A percentile compares a stretch with the other conserved stretches of the same genome.
Conservation (phyloP, 2,113 vertebrate genomes). For the Myxocyprinus asiaticus region DNA sequence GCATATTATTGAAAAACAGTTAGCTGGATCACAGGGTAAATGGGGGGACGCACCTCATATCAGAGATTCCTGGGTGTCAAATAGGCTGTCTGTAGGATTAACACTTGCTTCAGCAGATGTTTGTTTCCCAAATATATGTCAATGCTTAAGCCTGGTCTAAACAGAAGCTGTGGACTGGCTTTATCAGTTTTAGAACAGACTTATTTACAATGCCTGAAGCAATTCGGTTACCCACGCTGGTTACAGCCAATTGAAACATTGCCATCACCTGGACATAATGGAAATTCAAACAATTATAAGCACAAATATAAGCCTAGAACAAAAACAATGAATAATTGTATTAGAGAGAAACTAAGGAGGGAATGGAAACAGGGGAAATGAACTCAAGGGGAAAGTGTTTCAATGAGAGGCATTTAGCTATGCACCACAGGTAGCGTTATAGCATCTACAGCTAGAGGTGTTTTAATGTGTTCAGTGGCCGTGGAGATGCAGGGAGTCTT, state of each 20-base stretch:
- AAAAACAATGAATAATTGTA: not conserved
- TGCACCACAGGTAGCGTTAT: constrained; percentile 42
- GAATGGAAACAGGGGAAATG: not conserved
- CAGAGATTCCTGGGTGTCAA: constrained; percentile 67
- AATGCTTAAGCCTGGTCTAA: constrained; percentile 70
- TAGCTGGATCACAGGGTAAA: constrained; percentile 60
- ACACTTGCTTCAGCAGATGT: constrained; percentile 69
- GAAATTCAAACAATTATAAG: constrained; percentile 26
- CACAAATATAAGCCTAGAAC: not conserved
- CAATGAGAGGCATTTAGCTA: constrained; percentile 6
- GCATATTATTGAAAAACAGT: constrained; percentile 66
- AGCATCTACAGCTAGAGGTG: constrained; percentile 38
- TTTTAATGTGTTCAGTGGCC: constrained; percentile 20
- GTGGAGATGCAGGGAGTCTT: constrained; percentile 34
- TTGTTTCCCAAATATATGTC: constrained; percentile 75
- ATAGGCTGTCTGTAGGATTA: constrained; percentile 74
- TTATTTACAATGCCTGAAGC: constrained; percentile 62
- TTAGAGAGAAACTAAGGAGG: not conserved
- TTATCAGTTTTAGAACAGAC: constrained; percentile 71
- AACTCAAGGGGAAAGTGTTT: constrained; percentile 10
- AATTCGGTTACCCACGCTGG: constrained; percentile 61
- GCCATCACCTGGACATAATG: constrained; percentile 55
- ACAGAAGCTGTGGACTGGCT: constrained; percentile 70
- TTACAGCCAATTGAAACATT: constrained; percentile 46
- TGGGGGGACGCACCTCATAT: constrained; percentile 66